Conservation (phyloP, 2,797 vertebrate species). For the Acipenser ruthenus region DNA sequence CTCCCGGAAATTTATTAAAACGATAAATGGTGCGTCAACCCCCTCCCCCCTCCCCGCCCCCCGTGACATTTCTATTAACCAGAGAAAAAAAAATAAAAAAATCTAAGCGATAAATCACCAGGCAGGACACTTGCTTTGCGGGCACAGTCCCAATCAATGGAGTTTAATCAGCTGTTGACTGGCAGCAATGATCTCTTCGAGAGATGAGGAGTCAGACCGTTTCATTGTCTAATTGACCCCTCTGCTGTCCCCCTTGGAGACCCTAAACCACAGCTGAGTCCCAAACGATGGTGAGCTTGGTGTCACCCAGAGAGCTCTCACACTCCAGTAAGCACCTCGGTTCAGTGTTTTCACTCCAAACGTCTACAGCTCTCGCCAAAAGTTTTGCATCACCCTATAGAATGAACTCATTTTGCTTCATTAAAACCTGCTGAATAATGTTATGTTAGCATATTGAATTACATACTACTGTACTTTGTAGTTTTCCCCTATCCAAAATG, state of each 20-base stretch:
- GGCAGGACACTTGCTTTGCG: slow-evolving; percentile 22
- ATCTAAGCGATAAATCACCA: slow-evolving; percentile 20
- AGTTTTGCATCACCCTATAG: too few species aligned
- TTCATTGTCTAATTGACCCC: slow-evolving; percentile 29
- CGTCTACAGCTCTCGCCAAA: too few species aligned
- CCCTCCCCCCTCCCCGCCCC: slow-evolving; percentile 17
- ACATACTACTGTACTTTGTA: too few species aligned
- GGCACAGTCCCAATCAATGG: slow-evolving; percentile 25
- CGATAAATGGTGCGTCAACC: neutral
- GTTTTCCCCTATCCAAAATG: too few species aligned
- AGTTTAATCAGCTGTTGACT: slow-evolving; percentile 25
- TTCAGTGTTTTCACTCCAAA: too few species aligned
- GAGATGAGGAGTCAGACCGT: slow-evolving; percentile 30
- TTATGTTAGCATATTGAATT: too few species aligned
- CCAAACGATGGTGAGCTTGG: neutral
- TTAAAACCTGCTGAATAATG: too few species aligned
- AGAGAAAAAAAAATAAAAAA: slow-evolving; percentile 10
- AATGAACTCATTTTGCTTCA: too few species aligned
- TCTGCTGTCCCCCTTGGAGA: neutral
- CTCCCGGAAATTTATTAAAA: slow-evolving; percentile 7
- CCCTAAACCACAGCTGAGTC: neutral
- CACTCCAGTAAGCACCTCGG: too few species aligned
- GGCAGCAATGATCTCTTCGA: slow-evolving; percentile 34
- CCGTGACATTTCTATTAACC: slow-evolving; percentile 18
- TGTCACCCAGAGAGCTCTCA: too few species aligned